Conservation (phyloP, 2,797 vertebrate species). For the Alouatta caraya region DNA sequence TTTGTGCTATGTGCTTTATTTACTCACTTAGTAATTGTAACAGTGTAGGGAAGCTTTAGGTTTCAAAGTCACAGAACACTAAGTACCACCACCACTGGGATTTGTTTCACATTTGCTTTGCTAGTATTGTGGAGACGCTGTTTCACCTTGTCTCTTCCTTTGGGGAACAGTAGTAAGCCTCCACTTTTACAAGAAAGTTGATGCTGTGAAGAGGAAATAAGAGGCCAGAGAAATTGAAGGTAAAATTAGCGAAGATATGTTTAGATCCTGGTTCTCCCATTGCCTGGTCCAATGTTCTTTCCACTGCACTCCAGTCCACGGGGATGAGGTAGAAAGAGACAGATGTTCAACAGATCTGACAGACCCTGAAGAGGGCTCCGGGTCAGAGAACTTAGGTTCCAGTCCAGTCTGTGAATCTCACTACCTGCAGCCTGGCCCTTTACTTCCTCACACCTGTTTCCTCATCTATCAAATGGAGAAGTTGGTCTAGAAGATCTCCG, state of each 20-base stretch:
- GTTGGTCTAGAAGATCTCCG: not conserved
- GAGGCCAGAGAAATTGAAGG: not conserved
- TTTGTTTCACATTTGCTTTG: not conserved
- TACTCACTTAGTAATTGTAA: not conserved
- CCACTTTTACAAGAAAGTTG: not conserved
- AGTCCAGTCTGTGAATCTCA: not conserved
- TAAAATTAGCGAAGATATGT: not conserved
- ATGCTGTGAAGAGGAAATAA: not conserved
- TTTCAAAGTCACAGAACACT: not conserved
- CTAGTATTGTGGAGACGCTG: not conserved
- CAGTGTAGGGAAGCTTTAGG: not conserved
- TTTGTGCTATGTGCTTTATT: not conserved
- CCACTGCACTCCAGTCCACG: not conserved
- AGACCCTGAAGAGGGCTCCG: not conserved
- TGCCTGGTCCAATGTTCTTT: not conserved
- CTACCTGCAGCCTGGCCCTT: not conserved
- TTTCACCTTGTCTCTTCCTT: not conserved
- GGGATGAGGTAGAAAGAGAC: not conserved
- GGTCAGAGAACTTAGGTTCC: not conserved
- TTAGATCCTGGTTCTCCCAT: not conserved
- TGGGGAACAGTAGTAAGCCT: not conserved
- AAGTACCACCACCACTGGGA: not conserved
- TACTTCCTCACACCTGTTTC: not conserved
- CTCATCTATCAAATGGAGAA: constrained; percentile 21
- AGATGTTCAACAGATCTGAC: not conserved